Base-by-base conservation (phyloP, 2,888 invertebrate genomes). In the Pomacea canaliculata region DNA sequence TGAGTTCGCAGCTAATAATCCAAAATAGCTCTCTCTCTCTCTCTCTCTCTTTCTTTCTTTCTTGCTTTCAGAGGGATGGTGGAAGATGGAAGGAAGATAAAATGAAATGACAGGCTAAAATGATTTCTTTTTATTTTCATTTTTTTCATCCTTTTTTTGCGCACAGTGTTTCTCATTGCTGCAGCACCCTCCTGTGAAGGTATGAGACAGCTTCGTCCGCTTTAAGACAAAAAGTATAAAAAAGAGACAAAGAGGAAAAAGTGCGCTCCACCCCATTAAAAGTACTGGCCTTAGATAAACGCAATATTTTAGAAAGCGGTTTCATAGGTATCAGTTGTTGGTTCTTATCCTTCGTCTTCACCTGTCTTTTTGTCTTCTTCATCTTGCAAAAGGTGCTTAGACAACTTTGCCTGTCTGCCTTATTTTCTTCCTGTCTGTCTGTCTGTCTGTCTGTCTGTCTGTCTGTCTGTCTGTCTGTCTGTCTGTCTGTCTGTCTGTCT, bases 1-100 rank as follows among this genome's bases (percentile, higher is more conserved):
- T 70, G n/a, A 70, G 49, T 70, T 60, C 18, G 70, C 23, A 37
- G 70, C 27, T 70, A 70, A 59, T 70, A 70, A 70, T 56, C 56
- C n/a, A 51, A 56, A 70, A 51, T 49, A 51, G 48, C 51, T 70
- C 13, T 19, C 18, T 70, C 9, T 27, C 16, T 70, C 18, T 70
- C 9, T 27, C 8, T 19, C 3, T 70, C 9, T 23, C 51, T 8
- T 56, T 7, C 16, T 56, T 13, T 56, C 10, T 56, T 56, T 56
- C 16, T 56, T 56, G 1, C 51, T 56, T 56, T 13, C 2, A 16
- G 51, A 56, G 51, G 51, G 51, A 56, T 56, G 51, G 51, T 56
- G 51, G 51, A 16, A 56, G 51, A 56, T 56, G 51, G 51, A 56
- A 16, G 63, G 7, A 63, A 27, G n/a, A 27, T 63, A 63, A 63